Evolutionary conservation across 2,888 invertebrate species (phyloP).

Genomic region (Apotomis turbidana): DNA sequence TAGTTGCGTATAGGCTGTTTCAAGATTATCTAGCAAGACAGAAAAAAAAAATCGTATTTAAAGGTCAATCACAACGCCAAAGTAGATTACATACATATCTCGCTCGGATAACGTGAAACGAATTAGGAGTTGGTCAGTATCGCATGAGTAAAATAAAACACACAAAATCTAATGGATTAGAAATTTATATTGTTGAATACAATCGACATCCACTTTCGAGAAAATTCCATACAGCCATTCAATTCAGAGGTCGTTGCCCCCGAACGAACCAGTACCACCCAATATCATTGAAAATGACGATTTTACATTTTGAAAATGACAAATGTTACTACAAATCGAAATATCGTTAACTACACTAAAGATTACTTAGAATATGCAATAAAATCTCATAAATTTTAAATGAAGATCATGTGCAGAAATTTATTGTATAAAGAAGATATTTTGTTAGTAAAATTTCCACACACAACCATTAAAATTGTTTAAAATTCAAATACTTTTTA

Average conservation of each 20-base stretch:
- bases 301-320: constrained; percentile 73
- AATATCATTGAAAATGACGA: constrained; percentile 64
- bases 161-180: constrained; percentile 79
- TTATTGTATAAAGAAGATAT: constrained; percentile 43
- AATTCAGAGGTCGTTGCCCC: constrained; percentile 50
- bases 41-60: no score
- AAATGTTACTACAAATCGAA: constrained; percentile 79
- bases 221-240: constrained; percentile 63
- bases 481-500: constrained; percentile 65
- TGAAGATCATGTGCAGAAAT: constrained; percentile 60
- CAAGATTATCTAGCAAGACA: no score
- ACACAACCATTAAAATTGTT: constrained; percentile 60
- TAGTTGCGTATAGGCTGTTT: no score
- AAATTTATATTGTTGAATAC: constrained; percentile 83
- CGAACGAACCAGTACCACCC: constrained; percentile 52
- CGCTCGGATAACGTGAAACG: no score
- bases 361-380: constrained; percentile 76
- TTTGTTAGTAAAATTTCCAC: constrained; percentile 48
- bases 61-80: no score
- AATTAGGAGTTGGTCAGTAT: neutral
- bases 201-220: constrained; percentile 75
- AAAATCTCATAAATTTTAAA: constrained; percentile 63
- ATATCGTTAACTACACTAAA: constrained; percentile 74
- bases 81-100: no score
- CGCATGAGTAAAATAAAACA: constrained; percentile 64